phyloP scores from a whole-genome alignment of 2,888 invertebrate genomes.

The Sinopyrophorus schimmeli region DNA sequence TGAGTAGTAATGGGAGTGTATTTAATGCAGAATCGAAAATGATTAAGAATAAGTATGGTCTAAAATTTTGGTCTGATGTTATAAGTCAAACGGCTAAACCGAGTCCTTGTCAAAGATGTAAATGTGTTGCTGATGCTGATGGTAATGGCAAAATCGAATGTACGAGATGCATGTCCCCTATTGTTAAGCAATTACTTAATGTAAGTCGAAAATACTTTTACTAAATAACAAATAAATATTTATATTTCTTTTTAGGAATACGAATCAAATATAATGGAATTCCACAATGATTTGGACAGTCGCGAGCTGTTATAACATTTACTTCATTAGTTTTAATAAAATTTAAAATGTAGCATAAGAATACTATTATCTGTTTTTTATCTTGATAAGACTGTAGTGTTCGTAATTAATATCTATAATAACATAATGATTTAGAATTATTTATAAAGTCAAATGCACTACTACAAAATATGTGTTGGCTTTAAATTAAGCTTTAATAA shows the following conservation, averaged over 20 bases:
- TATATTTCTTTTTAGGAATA: slow-evolving; percentile 33
- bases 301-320: slow-evolving; percentile 13
- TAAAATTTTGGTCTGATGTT: slow-evolving; percentile 28
- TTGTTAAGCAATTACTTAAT: slow-evolving; percentile 38
- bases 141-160: slow-evolving; percentile 37
- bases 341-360: too few species aligned
- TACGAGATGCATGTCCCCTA: slow-evolving; percentile 37
- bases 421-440: too few species aligned
- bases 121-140: slow-evolving; percentile 32
- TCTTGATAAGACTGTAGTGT: too few species aligned
- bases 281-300: slow-evolving; percentile 13
- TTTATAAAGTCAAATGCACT: too few species aligned
- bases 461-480: too few species aligned
- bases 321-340: not conserved
- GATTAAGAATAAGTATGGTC: not conserved
- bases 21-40: slow-evolving; percentile 18
- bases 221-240: too few species aligned
- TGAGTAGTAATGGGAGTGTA: slow-evolving; percentile 37
- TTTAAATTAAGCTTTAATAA: too few species aligned
- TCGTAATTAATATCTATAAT: too few species aligned
- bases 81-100: slow-evolving; percentile 27
- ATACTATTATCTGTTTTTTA: too few species aligned
- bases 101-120: slow-evolving; percentile 39
- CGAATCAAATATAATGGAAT: slow-evolving; percentile 27
- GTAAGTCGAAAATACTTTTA: slow-evolving; percentile 27